Conservation (phyloP, 2,797 vertebrate species). For the Cottoperca gobio region DNA sequence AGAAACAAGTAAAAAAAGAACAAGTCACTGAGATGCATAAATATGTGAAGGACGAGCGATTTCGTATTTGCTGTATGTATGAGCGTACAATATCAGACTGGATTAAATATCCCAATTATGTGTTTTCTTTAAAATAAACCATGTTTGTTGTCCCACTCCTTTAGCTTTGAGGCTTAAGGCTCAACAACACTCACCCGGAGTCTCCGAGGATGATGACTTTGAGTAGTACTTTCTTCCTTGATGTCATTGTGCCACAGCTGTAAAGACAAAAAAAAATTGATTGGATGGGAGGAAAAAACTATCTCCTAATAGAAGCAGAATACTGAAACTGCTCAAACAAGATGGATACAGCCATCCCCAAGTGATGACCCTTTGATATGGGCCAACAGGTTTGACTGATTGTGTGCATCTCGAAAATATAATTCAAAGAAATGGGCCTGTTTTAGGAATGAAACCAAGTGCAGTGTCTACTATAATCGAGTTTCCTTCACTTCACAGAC, state of each 20-base stretch:
- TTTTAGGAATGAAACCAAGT: slow-evolving; percentile 23
- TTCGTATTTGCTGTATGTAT: not conserved
- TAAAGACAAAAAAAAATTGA: slow-evolving; percentile 33
- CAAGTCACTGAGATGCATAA: not conserved
- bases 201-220: slow-evolving; percentile 99
- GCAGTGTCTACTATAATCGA: not conserved
- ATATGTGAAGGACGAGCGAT: not conserved
- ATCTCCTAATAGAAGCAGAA: not conserved
- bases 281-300: not conserved
- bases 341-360: not conserved
- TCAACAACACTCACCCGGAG: slow-evolving; percentile 90
- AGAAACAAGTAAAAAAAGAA: slow-evolving; percentile 9
- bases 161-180: not conserved
- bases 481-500: slow-evolving; percentile 4
- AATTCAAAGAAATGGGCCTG: slow-evolving; percentile 9
- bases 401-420: slow-evolving; percentile 23
- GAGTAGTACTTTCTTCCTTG: slow-evolving; percentile 99
- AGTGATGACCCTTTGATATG: not conserved
- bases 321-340: not conserved
- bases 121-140: not conserved
- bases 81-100: not conserved
- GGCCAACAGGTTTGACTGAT: slow-evolving; percentile 14
- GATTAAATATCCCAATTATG: not conserved
- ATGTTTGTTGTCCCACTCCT: not conserved
- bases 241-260: slow-evolving; percentile 94